A percentile compares a stretch with the other conserved stretches of the same genome.
phyloP scores from a whole-genome alignment of 2,888 invertebrate genomes.

The Oligia strigilis region DNA sequence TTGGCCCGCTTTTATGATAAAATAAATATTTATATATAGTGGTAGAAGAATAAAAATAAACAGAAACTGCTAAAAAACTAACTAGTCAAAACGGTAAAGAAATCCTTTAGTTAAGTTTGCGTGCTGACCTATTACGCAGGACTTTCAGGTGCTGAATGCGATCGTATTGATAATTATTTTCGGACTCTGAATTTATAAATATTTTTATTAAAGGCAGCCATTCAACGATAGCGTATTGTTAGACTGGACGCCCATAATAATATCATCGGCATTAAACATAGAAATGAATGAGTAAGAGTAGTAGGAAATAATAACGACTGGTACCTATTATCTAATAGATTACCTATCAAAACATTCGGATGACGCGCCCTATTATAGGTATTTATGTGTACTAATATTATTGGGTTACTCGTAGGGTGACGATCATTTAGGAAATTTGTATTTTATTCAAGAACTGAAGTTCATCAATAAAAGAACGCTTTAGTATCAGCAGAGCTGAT shows the following conservation, averaged over 20 bases:
- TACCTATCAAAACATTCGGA: slow-evolving; percentile 45
- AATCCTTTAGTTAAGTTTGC: background rate
- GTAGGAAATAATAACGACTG: slow-evolving; percentile 8
- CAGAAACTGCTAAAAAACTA: background rate
- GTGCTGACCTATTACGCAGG: background rate
- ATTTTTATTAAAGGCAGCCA: background rate
- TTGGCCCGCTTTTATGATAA: background rate
- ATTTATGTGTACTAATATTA: slow-evolving; percentile 41
- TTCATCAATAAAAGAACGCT: background rate
- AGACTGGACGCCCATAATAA: background rate
- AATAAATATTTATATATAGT: background rate
- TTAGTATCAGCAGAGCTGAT: background rate
- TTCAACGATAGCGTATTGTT: background rate
- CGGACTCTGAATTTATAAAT: background rate
- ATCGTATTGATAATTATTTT: background rate
- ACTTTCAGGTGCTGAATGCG: background rate
- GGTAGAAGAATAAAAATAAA: background rate
- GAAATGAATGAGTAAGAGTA: slow-evolving; percentile 10
- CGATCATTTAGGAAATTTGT: background rate
- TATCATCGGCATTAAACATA: background rate
- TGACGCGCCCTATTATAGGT: slow-evolving; percentile 28
- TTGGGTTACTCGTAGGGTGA: slow-evolving; percentile 19
- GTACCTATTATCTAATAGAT: slow-evolving; percentile 21
- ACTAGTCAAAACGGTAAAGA: background rate
- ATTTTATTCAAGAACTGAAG: background rate